Evolutionary conservation across 2,113 vertebrate species (phyloP), one percentile per base, ranked within the genome.

Genomic region (Ammodytes marinus): DNA sequence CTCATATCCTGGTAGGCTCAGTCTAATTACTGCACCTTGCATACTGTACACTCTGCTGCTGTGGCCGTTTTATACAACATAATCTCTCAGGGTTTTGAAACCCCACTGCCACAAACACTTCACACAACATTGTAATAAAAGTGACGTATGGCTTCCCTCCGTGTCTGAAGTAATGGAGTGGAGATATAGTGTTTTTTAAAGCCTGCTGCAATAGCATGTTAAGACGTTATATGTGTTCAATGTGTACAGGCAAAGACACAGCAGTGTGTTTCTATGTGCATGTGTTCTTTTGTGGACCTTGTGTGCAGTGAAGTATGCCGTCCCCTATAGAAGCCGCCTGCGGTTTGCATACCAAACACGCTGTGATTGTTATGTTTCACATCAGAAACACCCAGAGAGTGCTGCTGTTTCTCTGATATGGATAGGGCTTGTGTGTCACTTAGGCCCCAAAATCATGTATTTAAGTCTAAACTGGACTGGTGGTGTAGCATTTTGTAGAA

Each of bases 61-160:
- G 55, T 63, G 45, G 39, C 43, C 74, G 64, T 65, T 74, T 80
- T 50, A n/a, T n/a, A 9, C 50, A 2, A 42, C 49, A 60, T 12
- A 37, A 3, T 37, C 57, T 50, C 19, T 52, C 35, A 7, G 17
- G 63, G 15, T 64, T 67, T 40, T 37, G 54, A 47, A 39, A 53
- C 59, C n/a, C 58, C 17, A 49, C 37, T 4, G 12, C 8, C 43
- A 57, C 66, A 77, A 61, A 72, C 80, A 19, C 63, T 54, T 47
- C 59, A 78, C 63, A 67, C n/a, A 80, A 52, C 71, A 73, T 35
- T 35, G 58, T 11, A 76, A 57, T 82, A 59, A 85, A 88, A 59
- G 27, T 73, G 68, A 88, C 53, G 40, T 69, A 74, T 46, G 49
- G 19, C 58, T 77, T 80, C 79, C 79, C 66, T 88, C 46, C 53